Percentiles rank a stretch among this genome's conserved stretches.
Evolutionary conservation across 2,113 vertebrate genomes (phyloP).

Genomic region (Atrichornis clamosus): DNA sequence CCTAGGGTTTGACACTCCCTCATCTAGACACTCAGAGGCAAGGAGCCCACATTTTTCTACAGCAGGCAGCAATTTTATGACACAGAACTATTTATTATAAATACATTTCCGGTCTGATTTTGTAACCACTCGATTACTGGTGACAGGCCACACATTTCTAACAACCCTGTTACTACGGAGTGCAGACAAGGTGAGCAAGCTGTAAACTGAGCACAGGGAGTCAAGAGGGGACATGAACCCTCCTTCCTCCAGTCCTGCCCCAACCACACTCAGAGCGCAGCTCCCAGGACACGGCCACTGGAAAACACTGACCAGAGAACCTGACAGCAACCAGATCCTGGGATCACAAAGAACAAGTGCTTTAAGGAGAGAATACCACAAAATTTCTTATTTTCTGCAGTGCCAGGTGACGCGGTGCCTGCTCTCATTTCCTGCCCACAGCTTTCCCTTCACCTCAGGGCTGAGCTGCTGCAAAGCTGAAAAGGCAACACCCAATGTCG

Average conservation of each 20-base stretch:
- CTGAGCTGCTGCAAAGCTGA: background rate
- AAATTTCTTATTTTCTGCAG: background rate
- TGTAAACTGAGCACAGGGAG: background rate
- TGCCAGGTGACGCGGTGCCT: background rate
- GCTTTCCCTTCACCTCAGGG: background rate
- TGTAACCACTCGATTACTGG: background rate
- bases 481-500: background rate
- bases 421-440: fast-evolving
- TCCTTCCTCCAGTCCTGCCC: background rate
- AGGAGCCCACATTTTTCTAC: background rate
- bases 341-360: background rate
- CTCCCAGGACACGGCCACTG: background rate
- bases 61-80: background rate
- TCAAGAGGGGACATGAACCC: background rate
- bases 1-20: background rate
- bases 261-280: background rate
- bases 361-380: background rate
- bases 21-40: background rate
- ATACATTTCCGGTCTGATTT: background rate
- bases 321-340: background rate
- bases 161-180: background rate
- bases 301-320: background rate
- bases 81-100: background rate
- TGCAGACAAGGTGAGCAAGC: background rate
- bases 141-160: background rate